These are phyloP conservation scores for Brachypteracias leptosomus DNA, from an alignment of 2,113 vertebrate species.

Conservation along the genomic window DNA sequence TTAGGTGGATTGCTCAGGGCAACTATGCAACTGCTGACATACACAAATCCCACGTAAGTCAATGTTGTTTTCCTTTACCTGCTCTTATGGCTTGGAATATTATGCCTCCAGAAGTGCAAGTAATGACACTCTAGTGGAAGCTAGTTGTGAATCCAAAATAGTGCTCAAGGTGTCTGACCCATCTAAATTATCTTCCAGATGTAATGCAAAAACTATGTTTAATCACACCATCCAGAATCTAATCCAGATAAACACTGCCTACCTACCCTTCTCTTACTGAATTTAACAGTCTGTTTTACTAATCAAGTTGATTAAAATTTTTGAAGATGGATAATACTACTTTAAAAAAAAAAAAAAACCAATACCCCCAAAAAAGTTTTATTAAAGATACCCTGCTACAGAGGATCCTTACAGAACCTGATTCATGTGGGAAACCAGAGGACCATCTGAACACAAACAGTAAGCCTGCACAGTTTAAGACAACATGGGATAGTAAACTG, in stretches of 20 bases:
- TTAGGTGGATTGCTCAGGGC: conserved; percentile 91
- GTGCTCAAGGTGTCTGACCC: neutral
- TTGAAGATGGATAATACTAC: neutral
- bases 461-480: neutral
- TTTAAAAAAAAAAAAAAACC: neutral
- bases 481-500: neutral
- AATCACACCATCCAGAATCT: neutral
- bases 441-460: neutral
- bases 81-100: neutral
- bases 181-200: neutral
- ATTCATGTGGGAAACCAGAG: neutral
- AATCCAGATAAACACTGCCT: neutral
- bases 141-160: neutral
- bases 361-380: neutral
- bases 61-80: neutral
- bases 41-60: conserved; percentile 89
- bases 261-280: neutral
- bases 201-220: neutral
- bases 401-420: neutral
- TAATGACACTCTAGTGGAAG: neutral
- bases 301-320: neutral
- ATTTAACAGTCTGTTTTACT: neutral
- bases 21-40: conserved; percentile 88
- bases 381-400: neutral
- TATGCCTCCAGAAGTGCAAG: neutral